Evolutionary conservation across 2,797 vertebrate genomes (phyloP), one percentile per base, ranked within the genome.

Genomic region (Lophius americanus): DNA sequence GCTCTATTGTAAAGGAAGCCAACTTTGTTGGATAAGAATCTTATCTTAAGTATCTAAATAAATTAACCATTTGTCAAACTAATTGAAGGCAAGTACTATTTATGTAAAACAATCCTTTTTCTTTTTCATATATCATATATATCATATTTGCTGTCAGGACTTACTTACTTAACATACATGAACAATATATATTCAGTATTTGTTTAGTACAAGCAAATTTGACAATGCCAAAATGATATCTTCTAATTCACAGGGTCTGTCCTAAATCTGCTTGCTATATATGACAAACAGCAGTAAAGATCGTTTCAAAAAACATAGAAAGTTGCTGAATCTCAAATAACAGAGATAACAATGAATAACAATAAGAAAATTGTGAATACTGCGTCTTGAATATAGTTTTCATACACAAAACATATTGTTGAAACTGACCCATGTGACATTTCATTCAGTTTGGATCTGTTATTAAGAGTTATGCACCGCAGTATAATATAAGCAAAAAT

Each of bases 341-440:
- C 23, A 23, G 23, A 23, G 23, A 23, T 23, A 23, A 23, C 23
- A 23, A 23, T 23, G 23, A 23, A 23, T 23, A 23, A 23, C 23
- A 23, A 23, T 1, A 60, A 60, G 44, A 55, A 48, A 49, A 39
- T 0, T 2, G 59, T 23, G 14, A 75, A 54, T 38, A 10, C 36
- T 64, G 37, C 38, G 43, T 72, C n/a, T 33, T 1, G 6, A 3
- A 38, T 6, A 56, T 2, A 7, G 7, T 42, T 68, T 66, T 44
- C 4, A 69, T 2, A 59, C 37, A 63, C 8, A 56, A 48, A 60
- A 52, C 36, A 59, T 38, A 55, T 61, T 9, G 0, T 44, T 5
- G 39, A 33, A 11, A 64, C 3, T 41, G 14, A 51, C 7, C 50
- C 8, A 14, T 36, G 38, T 12, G 46, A 13, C 14, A 46, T 68